These are phyloP conservation scores for Xerus inauris DNA, from an alignment of 2,113 vertebrate genomes.

Conservation along the genomic window DNA sequence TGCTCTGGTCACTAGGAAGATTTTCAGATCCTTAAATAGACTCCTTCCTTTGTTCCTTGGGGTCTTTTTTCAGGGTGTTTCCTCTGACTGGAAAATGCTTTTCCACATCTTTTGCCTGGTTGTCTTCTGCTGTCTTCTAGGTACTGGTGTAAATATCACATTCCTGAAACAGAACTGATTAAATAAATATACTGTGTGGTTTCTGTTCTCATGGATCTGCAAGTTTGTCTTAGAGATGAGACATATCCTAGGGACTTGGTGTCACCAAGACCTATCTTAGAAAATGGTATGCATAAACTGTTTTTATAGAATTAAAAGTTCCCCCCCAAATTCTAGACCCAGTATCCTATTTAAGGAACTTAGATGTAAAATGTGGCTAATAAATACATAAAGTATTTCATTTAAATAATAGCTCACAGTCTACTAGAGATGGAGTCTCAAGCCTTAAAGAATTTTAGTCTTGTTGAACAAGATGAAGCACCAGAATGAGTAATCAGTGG, in stretches of 20 bases:
- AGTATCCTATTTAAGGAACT: neutral
- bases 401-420: neutral
- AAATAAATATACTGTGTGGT: neutral
- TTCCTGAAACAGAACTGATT: neutral
- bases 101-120: neutral
- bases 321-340: neutral
- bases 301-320: neutral
- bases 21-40: neutral
- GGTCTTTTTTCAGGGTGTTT: neutral
- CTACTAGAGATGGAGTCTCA: neutral
- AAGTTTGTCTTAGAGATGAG: neutral
- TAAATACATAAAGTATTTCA: neutral
- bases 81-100: neutral
- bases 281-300: neutral
- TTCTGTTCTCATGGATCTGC: neutral
- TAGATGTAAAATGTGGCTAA: neutral
- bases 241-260: neutral
- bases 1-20: neutral
- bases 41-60: neutral
- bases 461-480: neutral
- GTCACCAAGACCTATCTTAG: neutral
- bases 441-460: neutral
- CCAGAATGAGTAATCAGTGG: neutral
- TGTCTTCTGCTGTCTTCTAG: conserved; percentile 12
- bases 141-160: neutral